These are phyloP conservation scores for Pomatorhinus ruficollis DNA, from an alignment of 2,113 vertebrate species.

Conservation along the genomic window DNA sequence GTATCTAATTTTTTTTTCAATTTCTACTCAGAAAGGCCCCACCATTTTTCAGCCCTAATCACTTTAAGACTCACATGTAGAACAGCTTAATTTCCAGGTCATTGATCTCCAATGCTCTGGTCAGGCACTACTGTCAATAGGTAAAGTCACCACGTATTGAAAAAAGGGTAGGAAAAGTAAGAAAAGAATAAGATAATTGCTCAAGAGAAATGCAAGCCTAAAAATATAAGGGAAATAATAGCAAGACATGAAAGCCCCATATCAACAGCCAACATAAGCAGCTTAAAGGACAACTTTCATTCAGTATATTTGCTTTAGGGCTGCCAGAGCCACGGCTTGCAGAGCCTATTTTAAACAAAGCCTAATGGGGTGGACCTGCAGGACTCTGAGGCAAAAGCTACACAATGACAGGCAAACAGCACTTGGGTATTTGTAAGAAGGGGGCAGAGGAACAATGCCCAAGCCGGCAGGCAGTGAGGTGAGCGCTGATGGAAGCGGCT, in stretches of 20 bases:
- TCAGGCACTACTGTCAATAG: not conserved
- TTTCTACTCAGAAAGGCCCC: not conserved
- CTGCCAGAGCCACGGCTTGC: not conserved
- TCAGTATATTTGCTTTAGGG: constrained; percentile 20
- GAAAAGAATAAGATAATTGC: not conserved
- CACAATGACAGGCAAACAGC: not conserved
- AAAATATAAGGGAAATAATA: constrained; percentile 4
- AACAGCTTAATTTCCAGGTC: constrained; percentile 49
- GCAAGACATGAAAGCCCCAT: not conserved
- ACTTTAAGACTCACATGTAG: not conserved
- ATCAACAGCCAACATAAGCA: not conserved
- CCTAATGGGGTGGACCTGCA: not conserved
- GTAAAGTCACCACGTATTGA: not conserved
- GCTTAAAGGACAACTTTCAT: constrained; percentile 21
- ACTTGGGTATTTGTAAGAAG: not conserved
- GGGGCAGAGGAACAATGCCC: not conserved
- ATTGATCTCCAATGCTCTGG: constrained; percentile 6
- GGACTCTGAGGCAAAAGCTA: not conserved
- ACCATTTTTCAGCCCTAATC: not conserved
- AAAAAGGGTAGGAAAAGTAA: not conserved
- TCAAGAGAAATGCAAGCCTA: not conserved
- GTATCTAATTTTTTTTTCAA: not conserved
- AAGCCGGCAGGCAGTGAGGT: not conserved
- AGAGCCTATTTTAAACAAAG: not conserved
- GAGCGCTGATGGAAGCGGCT: not conserved